These are phyloP conservation scores for Noctua janthina DNA, from an alignment of 2,888 invertebrate species.

Conservation along the genomic window DNA sequence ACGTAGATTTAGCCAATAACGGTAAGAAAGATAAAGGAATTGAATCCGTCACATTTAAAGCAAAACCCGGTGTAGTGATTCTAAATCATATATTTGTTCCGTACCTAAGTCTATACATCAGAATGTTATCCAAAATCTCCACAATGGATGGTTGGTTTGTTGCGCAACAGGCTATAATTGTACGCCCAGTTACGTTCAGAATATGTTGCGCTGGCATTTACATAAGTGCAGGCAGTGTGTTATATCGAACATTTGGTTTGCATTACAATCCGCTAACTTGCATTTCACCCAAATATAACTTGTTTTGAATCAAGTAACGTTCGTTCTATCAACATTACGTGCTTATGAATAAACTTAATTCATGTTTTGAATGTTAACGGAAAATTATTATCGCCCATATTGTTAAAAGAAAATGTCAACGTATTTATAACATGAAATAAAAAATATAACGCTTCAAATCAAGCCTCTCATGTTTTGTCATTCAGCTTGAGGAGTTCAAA, in stretches of 20 bases:
- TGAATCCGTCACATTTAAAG: neutral
- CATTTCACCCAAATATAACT: slow-evolving; percentile 43
- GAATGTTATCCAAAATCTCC: slow-evolving; percentile 49
- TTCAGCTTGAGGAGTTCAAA: neutral
- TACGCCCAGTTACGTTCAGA: slow-evolving; percentile 51
- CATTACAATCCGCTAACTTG: slow-evolving; percentile 59
- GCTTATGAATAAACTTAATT: slow-evolving; percentile 4
- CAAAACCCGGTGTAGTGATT: slow-evolving; percentile 5
- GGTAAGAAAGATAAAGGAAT: slow-evolving; percentile 1
- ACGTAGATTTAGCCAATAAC: slow-evolving; percentile 9
- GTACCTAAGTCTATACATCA: slow-evolving; percentile 31
- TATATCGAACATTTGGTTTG: slow-evolving; percentile 58
- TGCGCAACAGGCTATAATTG: slow-evolving; percentile 60
- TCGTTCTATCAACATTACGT: slow-evolving; percentile 12
- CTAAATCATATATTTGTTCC: slow-evolving; percentile 30
- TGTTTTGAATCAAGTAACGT: slow-evolving; percentile 17
- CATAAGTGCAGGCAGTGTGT: slow-evolving; percentile 59
- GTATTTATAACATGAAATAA: neutral
- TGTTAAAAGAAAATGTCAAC: neutral
- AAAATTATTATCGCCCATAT: neutral
- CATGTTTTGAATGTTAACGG: neutral
- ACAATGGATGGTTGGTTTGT: slow-evolving; percentile 50
- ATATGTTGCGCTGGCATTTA: slow-evolving; percentile 59
- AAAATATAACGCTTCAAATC: neutral
- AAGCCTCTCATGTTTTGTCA: neutral